Percentiles rank a stretch among this genome's conserved stretches.
Evolutionary conservation across 2,888 invertebrate species (phyloP).

Genomic region (Polydrusus tereticollis): DNA sequence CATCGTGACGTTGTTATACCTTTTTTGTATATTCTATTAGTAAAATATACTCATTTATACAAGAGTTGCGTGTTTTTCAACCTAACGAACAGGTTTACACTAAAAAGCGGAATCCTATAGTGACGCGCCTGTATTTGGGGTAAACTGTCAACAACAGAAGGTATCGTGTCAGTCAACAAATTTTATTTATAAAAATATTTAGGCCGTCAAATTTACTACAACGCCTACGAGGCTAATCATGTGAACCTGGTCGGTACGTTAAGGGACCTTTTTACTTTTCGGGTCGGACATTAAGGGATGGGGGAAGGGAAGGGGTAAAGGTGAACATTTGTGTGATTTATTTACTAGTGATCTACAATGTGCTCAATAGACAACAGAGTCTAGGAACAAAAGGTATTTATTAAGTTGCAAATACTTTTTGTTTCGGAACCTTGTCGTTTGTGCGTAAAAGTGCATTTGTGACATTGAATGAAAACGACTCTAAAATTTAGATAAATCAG

Average conservation of each 20-base stretch:
- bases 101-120: slow-evolving; percentile 45
- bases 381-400: slow-evolving; percentile 59
- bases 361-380: slow-evolving; percentile 47
- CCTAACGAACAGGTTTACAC: slow-evolving; percentile 34
- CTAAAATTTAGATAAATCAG: slow-evolving; percentile 63
- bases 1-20: slow-evolving; percentile 29
- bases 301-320: slow-evolving; percentile 47
- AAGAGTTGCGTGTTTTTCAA: slow-evolving; percentile 53
- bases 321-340: slow-evolving; percentile 50
- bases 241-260: slow-evolving; percentile 40
- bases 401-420: slow-evolving; percentile 58
- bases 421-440: slow-evolving; percentile 48
- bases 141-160: slow-evolving; percentile 60
- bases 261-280: slow-evolving; percentile 51
- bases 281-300: slow-evolving; percentile 55
- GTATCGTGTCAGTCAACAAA: slow-evolving; percentile 64
- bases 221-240: slow-evolving; percentile 33
- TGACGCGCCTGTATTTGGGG: slow-evolving; percentile 56
- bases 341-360: slow-evolving; percentile 34
- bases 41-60: slow-evolving; percentile 66
- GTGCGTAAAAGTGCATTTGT: slow-evolving; percentile 63
- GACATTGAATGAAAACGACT: slow-evolving; percentile 63
- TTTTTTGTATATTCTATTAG: slow-evolving; percentile 58
- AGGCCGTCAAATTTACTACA: slow-evolving; percentile 63
- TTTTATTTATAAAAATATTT: slow-evolving; percentile 65